Conservation (phyloP, 2,888 invertebrate species). For the Neoitamus cyanurus region DNA sequence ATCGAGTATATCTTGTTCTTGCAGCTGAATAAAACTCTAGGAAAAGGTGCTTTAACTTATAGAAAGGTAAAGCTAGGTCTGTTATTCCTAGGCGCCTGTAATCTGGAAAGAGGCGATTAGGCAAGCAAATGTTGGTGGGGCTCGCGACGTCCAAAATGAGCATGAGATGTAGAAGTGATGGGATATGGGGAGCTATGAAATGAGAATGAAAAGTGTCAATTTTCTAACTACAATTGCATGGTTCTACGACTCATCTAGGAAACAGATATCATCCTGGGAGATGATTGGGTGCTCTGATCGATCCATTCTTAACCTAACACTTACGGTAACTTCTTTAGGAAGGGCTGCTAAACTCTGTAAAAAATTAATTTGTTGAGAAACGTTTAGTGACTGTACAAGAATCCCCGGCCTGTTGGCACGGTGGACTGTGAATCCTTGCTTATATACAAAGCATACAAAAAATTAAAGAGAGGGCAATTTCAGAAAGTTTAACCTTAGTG, state of each 20-base stretch:
- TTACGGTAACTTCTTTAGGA: conserved; percentile 83
- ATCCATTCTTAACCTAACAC: conserved; percentile 57
- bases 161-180: background rate
- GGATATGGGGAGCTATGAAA: background rate
- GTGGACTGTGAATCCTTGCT: conserved; percentile 21
- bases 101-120: background rate
- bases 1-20: background rate
- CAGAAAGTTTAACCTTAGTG: conserved; percentile 79
- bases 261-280: background rate
- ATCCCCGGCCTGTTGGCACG: conserved; percentile 26
- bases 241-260: background rate
- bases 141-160: background rate
- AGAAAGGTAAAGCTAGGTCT: background rate
- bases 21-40: background rate
- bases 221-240: background rate
- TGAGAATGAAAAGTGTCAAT: background rate
- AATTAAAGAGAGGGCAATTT: conserved; percentile 45
- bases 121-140: background rate
- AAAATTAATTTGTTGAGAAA: conserved; percentile 43
- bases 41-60: background rate
- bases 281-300: background rate
- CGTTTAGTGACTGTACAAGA: conserved; percentile 58
- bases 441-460: conserved; percentile 47
- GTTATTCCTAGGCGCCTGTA: background rate
- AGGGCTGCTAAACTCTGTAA: conserved; percentile 85